A percentile compares a stretch with the other conserved stretches of the same genome.
phyloP scores from a whole-genome alignment of 2,888 invertebrate species.

The Taenaris catops region DNA sequence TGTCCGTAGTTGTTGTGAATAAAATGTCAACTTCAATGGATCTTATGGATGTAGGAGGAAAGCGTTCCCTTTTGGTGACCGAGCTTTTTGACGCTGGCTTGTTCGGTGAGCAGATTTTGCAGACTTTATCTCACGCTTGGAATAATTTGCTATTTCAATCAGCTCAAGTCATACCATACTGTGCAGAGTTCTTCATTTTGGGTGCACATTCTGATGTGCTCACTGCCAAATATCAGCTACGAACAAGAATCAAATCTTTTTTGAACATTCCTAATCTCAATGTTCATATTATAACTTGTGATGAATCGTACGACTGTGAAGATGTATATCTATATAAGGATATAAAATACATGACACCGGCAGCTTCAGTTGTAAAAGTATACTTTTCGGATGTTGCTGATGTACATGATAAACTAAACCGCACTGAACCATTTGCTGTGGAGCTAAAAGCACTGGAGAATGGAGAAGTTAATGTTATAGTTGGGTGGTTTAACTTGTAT shows the following conservation, averaged over 20 bases:
- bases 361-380: slow-evolving; percentile 74
- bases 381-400: slow-evolving; percentile 81
- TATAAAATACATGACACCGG: slow-evolving; percentile 79
- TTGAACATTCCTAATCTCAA: slow-evolving; percentile 41
- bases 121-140: slow-evolving; percentile 85
- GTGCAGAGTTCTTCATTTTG: slow-evolving; percentile 82
- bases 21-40: slow-evolving; percentile 77
- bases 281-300: slow-evolving; percentile 43
- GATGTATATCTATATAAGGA: slow-evolving; percentile 79
- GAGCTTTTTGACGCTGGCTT: slow-evolving; percentile 90
- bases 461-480: slow-evolving; percentile 82
- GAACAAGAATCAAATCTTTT: slow-evolving; percentile 35
- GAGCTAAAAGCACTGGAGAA: slow-evolving; percentile 49
- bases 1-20: slow-evolving; percentile 74
- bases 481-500: slow-evolving; percentile 87
- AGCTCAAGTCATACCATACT: slow-evolving; percentile 80
- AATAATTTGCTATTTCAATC: slow-evolving; percentile 70
- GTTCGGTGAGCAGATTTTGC: slow-evolving; percentile 87
- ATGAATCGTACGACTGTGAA: slow-evolving; percentile 85
- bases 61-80: slow-evolving; percentile 83
- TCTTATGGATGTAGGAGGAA: slow-evolving; percentile 73
- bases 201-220: slow-evolving; percentile 80
- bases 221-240: slow-evolving; percentile 63
- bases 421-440: slow-evolving; percentile 50
- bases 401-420: slow-evolving; percentile 52